Percentiles rank a stretch among this genome's conserved stretches.
Conservation (phyloP, 2,113 vertebrate species). For the Otolemur garnettii region DNA sequence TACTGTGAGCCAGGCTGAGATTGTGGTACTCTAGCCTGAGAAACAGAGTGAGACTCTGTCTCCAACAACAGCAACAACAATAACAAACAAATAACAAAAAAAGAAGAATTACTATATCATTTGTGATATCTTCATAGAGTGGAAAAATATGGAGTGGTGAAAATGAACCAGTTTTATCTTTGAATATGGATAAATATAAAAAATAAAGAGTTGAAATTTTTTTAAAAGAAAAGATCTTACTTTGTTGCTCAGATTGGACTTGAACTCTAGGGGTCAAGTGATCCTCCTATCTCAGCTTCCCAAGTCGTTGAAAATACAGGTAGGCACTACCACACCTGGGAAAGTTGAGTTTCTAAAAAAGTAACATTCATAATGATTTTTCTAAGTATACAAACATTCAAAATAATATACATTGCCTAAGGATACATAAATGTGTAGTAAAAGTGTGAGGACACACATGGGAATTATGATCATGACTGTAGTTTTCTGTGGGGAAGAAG, state of each 20-base stretch:
- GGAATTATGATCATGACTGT: not conserved
- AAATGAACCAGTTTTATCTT: not conserved
- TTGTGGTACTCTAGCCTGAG: too few relatives aligned
- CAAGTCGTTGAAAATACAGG: too few relatives aligned
- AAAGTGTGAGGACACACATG: not conserved
- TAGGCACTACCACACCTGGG: too few relatives aligned
- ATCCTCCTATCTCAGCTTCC: too few relatives aligned
- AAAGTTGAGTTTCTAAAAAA: slow-evolving; percentile 37
- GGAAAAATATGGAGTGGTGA: not conserved
- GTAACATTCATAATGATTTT: not conserved
- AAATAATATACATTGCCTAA: not conserved
- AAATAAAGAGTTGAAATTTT: not conserved
- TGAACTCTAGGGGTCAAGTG: too few relatives aligned
- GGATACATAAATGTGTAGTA: not conserved
- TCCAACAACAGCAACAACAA: too few relatives aligned
- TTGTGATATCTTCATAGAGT: not conserved
- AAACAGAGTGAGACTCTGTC: too few relatives aligned
- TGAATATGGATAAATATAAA: slow-evolving; percentile 36
- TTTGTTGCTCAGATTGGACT: too few relatives aligned
- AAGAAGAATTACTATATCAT: not conserved
- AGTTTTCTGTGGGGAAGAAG: not conserved
- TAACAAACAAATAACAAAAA: too few relatives aligned
- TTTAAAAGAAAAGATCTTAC: too few relatives aligned
- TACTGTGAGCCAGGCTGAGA: too few relatives aligned
- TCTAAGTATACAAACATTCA: not conserved